Evolutionary conservation across 2,888 invertebrate species (phyloP), one percentile per base, ranked within the genome.

Genomic region (Stictocephala bisonia): DNA sequence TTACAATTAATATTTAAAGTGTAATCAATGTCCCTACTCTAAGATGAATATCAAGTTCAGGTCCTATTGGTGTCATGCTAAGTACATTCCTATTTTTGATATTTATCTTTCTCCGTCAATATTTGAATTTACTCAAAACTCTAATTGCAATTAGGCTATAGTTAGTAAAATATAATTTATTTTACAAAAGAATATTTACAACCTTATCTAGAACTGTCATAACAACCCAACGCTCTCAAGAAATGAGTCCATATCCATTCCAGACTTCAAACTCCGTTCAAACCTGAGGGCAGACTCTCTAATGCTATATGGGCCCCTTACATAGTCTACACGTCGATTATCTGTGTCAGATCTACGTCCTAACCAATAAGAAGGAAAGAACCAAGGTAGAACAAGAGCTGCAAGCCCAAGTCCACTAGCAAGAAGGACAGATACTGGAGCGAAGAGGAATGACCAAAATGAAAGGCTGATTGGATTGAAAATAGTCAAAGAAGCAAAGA

Each of bases 371-470:
- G 84, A 85, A 0, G 90, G 88, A 74, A 90, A 84, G 77, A 88
- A 86, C 87, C 88, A 91, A 0, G 90, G 91, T 71, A 90, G 88
- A 75, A 91, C 83, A 51, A 90, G 85, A 0, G 90, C 85, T 0
- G 89, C 86, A 15, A 89, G 81, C 0, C 90, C 87, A 13, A 91
- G 87, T 0, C 88, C 86, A 0, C 90, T 87, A 0, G 89, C 87
- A 60, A 91, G 86, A 41, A 90, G 83, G 66, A 91, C 84, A 0
- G 87, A 87, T 56, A 91, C 82, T 0, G 92, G 92, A 0, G 91
- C 87, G 53, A 91, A 84, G 66, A 89, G 82, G 79, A 91, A 78
- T 69, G 90, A 87, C 81, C 89, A 85, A 35, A 90, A 82, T 0
- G 88, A 86, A 74, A 89, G 86, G 79, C 87, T 86, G 6, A 90